Conservation (phyloP, 2,113 vertebrate species). For the Tragelaphus imberbis region DNA sequence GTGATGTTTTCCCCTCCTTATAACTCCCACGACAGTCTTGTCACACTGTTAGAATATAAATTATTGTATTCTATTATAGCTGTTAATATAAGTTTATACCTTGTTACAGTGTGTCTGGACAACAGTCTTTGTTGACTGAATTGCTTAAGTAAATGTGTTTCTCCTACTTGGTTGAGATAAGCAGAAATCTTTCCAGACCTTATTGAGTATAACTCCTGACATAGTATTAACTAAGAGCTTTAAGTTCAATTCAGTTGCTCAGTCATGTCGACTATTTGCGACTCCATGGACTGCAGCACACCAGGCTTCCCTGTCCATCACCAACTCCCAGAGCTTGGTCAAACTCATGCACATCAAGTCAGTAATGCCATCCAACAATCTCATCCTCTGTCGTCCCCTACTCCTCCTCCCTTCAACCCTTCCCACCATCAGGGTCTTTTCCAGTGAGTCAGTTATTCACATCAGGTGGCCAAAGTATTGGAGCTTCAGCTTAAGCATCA, state of each 20-base stretch:
- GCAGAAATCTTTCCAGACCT: not conserved
- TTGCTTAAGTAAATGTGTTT: not conserved
- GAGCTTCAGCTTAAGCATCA: not conserved
- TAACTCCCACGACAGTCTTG: not conserved
- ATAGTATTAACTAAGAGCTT: not conserved
- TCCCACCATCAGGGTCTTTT: not conserved
- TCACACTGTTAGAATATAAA: not conserved
- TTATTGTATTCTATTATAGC: not conserved
- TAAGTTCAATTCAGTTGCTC: not conserved
- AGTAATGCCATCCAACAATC: not conserved
- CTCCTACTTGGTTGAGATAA: not conserved
- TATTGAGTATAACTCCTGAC: not conserved
- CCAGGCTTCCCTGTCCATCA: too few species aligned
- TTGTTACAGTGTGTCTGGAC: not conserved
- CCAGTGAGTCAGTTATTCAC: not conserved
- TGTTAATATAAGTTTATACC: not conserved
- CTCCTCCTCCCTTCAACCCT: not conserved
- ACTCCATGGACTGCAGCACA: too few species aligned
- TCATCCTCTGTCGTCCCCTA: not conserved
- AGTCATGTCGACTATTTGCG: fast-evolving
- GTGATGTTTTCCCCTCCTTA: not conserved
- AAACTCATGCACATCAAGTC: not conserved
- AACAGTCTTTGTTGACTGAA: not conserved
- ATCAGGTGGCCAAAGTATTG: not conserved
- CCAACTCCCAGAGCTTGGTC: not conserved